Conservation (phyloP, 1,140 invertebrate genomes). For the roundworm (Caenorhabditis elegans) region DNA sequence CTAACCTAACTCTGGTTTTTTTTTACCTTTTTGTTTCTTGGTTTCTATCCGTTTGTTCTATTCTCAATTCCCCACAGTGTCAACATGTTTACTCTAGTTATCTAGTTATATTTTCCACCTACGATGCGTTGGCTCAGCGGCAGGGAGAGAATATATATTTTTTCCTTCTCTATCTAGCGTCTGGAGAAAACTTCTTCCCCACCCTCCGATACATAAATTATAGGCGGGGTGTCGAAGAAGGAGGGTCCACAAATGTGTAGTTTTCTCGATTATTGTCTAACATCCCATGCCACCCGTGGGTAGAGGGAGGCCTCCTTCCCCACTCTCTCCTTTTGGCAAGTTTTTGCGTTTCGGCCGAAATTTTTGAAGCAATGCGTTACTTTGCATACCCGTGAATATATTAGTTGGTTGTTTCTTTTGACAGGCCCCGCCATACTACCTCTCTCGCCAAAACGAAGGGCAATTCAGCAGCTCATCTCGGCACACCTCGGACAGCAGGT, state of each 20-base stretch:
- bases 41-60: background rate
- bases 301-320: background rate
- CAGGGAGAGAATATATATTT: background rate
- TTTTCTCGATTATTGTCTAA: conserved; percentile 23
- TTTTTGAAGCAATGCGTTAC: conserved; percentile 29
- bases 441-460: background rate
- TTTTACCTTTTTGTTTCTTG: background rate
- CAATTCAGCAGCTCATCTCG: background rate
- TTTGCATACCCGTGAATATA: conserved; percentile 20
- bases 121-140: background rate
- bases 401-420: background rate
- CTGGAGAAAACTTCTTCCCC: background rate
- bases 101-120: background rate
- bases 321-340: background rate
- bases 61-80: background rate
- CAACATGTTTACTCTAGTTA: background rate
- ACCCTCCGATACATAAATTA: background rate
- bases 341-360: background rate
- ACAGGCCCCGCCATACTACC: background rate
- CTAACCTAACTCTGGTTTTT: too few relatives aligned
- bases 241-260: conserved; percentile 5
- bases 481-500: background rate
- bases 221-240: background rate
- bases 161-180: background rate
- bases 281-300: background rate